Base-by-base conservation (phyloP, 2,113 vertebrate genomes). In the Coturnix japonica region DNA sequence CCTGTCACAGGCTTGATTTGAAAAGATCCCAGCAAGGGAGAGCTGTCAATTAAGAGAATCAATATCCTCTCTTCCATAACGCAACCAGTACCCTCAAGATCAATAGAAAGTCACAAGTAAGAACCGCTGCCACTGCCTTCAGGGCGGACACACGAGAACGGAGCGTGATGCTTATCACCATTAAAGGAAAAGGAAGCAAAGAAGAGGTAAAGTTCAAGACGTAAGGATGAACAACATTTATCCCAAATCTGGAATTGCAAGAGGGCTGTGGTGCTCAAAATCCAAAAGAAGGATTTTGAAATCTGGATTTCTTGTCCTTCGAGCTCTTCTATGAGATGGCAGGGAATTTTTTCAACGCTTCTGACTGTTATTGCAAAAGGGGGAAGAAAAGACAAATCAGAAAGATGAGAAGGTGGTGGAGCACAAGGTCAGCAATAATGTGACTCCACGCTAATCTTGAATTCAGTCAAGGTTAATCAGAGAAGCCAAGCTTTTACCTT, bases 401-500 rank as follows among this genome's bases (percentile, higher is more conserved):
- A 91, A 86, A 91, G 90, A 91, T 80, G 77, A 96, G 94, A 94
- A 85, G 75, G 69, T 4, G 76, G 72, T 81, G 85, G 92, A 93
- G 71, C 81, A 92, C 84, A 49, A 85, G 91, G 89, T 93, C 81
- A 87, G 87, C 87, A 92, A 91, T 85, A 85, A 94, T 12, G 61
- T 19, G 70, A 71, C 85, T 94, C 81, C 5, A 7, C 73, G 44
- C 63, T 49, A 87, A 79, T 80, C 85, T 43, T 85, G 79, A 93
- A 95, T 81, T 61, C 85, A 84, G 81, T 7, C 92, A 95, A 94
- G 90, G 85, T 95, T 94, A 93, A 90, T 87, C 91, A 85, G 47
- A 35, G 57, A 39, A 93, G 75, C 71, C 74, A 54, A 65, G 30
- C 59, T 92, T 85, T 82, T 77, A 89, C 81, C 75, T 91, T 79